A percentile compares a stretch with the other conserved stretches of the same genome.
phyloP scores from a whole-genome alignment of 2,888 invertebrate genomes.

The Melikaiella ostensackeni region DNA sequence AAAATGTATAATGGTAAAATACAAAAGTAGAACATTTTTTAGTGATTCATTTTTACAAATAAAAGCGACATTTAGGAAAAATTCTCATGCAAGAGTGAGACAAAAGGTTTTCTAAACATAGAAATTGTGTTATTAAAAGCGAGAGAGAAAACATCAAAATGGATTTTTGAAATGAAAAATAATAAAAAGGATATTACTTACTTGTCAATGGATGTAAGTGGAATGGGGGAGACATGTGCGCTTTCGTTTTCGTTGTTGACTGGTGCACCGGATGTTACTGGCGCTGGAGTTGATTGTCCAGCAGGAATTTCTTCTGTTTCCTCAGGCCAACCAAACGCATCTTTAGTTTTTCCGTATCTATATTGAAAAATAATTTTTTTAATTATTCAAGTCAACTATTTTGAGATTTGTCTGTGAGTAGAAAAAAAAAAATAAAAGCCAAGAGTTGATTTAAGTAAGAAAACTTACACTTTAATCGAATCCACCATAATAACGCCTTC shows the following conservation, averaged over 20 bases:
- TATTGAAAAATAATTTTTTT: constrained; percentile 11
- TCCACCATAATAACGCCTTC: constrained; percentile 95
- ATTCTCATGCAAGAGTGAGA: not conserved
- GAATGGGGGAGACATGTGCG: constrained; percentile 74
- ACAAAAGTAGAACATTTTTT: not conserved
- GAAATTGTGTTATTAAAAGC: not conserved
- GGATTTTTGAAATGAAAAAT: not conserved
- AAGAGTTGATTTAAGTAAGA: constrained; percentile 9
- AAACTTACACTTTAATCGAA: constrained; percentile 88
- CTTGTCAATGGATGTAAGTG: constrained; percentile 82
- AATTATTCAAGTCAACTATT: not conserved
- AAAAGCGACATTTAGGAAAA: not conserved
- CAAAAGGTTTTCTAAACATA: not conserved
- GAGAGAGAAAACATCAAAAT: not conserved
- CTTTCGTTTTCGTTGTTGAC: constrained; percentile 76
- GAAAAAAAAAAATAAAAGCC: not conserved
- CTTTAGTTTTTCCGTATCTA: constrained; percentile 96
- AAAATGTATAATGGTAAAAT: not conserved
- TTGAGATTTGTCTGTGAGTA: not conserved
- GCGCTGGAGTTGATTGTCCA: constrained; percentile 71
- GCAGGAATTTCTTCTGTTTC: constrained; percentile 89
- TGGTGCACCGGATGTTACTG: constrained; percentile 66
- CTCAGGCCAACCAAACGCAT: constrained; percentile 97
- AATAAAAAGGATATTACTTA: constrained; percentile 57
- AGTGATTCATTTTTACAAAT: not conserved